Base-by-base conservation (phyloP, 1,140 invertebrate genomes). In the Drosophila neocordata region DNA sequence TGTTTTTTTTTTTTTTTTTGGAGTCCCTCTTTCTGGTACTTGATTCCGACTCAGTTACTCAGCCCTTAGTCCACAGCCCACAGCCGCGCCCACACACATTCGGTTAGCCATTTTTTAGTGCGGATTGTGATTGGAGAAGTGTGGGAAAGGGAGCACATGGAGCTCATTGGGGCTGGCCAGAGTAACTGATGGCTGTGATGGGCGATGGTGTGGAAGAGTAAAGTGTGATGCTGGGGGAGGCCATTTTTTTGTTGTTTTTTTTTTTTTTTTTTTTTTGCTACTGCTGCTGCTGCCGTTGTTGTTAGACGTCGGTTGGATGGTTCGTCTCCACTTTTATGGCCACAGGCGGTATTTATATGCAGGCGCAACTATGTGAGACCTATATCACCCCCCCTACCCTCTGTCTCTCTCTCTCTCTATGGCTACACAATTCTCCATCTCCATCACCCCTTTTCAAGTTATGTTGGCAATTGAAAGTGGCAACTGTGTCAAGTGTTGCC, bases 281-380 rank as follows among this genome's bases (percentile, higher is more conserved):
- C 27, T 24, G 24, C 24, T 4, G 24, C 24, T 24, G 24, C 24
- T 31, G 27, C 27, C 27, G 27, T 57, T 53, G 67, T 68, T 80
- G 79, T 83, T 88, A 77, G 69, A 79, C 79, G 71, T 73, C 76
- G 65, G 76, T 85, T 73, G 84, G 82, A 82, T 73, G 84, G 82
- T 81, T 91, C 79, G 82, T 88, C 89, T 91, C 83, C 90, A 85
- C 82, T 91, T 91, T 91, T 91, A 91, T 91, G 89, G 89, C 89
- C 89, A 91, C 89, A 91, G 89, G 82, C 89, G 89, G 90, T 91
- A 91, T 91, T 91, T 91, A 91, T 91, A 90, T 89, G 89, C 82
- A 90, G 89, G 89, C 89, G 65, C 75, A 87, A 79, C 79, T 82
- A 70, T 77, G 69, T 63, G 44, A 37, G 37, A 31, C 35, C 7